Evolutionary conservation across 2,888 invertebrate genomes (phyloP), one percentile per base, ranked within the genome.

Genomic region (Bugulina stolonifera): DNA sequence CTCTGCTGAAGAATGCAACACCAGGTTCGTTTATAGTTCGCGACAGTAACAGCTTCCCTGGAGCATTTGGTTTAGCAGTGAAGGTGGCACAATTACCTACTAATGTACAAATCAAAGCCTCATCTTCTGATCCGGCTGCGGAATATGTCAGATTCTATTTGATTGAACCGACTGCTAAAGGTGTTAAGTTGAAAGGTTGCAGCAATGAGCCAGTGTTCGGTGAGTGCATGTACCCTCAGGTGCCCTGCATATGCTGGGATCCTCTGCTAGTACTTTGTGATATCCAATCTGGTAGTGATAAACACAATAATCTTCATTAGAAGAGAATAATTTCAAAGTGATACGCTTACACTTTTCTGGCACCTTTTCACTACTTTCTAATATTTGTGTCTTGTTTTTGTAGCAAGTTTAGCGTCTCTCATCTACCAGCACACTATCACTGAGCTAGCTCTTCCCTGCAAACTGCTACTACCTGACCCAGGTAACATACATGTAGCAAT

Each of bases 351-450:
- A n/a, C n/a, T n/a, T n/a, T n/a, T n/a, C n/a, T n/a, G n/a, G n/a
- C n/a, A n/a, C n/a, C n/a, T n/a, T n/a, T n/a, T n/a, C n/a, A n/a
- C n/a, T n/a, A n/a, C n/a, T n/a, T n/a, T n/a, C n/a, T n/a, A n/a
- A n/a, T n/a, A n/a, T n/a, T n/a, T n/a, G n/a, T n/a, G n/a, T n/a
- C n/a, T n/a, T 43, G 10, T 43, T 64, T 73, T 79, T 80, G 22
- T 80, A 88, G 88, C 88, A 80, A 96, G 95, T 52, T 88, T 99
- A 22, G 95, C 97, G 1, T 97, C 98, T 0, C 88, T 99, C 75
- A 96, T 99, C 72, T 98, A 98, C 85, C 97, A 98, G 83, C 99
- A 99, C 87, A 95, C 97, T 23, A 91, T 97, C 75, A 96, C 94
- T 77, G 92, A 93, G 25, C 88, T 99, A 84, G 98, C 98, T 18